These are phyloP conservation scores for Leptopilina myrica DNA, from an alignment of 2,888 invertebrate genomes.

Conservation along the genomic window DNA sequence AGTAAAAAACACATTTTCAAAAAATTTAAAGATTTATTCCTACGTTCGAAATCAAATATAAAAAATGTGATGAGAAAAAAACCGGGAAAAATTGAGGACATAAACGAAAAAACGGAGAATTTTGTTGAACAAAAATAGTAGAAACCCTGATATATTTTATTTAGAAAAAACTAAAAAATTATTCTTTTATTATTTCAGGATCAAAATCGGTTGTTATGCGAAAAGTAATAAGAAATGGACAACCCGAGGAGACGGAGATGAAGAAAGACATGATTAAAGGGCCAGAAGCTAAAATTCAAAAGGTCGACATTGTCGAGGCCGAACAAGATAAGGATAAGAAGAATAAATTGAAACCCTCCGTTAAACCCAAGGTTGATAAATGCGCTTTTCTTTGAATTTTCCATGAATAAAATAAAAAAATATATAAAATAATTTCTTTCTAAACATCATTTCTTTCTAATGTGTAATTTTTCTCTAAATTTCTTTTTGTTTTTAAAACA, in stretches of 20 bases:
- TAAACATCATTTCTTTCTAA: not conserved
- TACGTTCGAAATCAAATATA: no score
- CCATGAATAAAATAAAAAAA: not conserved
- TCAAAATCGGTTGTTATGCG: constrained; percentile 70
- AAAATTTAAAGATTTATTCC: no score
- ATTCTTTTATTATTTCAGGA: constrained; percentile 54
- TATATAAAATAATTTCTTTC: no score
- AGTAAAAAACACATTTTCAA: no score
- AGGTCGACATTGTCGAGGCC: constrained; percentile 60
- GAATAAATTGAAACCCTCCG: constrained; percentile 66
- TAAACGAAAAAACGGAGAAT: no score
- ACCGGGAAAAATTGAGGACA: no score
- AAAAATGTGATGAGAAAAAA: no score
- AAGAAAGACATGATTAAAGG: constrained; percentile 65
- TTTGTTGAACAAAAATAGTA: no score
- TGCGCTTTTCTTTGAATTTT: not conserved
- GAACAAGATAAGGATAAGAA: constrained; percentile 66
- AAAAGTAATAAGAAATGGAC: constrained; percentile 73
- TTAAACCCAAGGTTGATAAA: constrained; percentile 67
- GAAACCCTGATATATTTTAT: no score
- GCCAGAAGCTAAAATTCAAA: constrained; percentile 63
- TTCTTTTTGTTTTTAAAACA: not conserved
- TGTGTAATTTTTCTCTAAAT: not conserved
- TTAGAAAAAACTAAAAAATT: no score
- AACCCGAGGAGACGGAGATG: constrained; percentile 69